These are phyloP conservation scores for Todiramphus saurophagus DNA, from an alignment of 2,113 vertebrate species.

Conservation along the genomic window DNA sequence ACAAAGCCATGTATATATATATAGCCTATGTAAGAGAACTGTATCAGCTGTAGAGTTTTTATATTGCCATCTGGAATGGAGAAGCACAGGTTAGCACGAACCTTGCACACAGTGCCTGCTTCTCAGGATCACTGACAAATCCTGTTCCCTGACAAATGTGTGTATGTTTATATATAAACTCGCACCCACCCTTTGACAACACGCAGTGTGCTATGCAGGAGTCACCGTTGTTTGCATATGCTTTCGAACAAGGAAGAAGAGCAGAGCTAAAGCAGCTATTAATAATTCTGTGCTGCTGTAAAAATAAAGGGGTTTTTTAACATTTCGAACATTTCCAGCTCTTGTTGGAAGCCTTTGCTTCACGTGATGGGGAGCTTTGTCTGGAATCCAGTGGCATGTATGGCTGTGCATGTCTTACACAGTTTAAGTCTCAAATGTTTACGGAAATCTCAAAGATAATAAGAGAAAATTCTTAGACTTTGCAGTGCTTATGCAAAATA, in stretches of 20 bases:
- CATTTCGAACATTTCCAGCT: not conserved
- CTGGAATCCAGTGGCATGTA: not conserved
- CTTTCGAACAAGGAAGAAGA: not conserved
- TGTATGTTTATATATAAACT: not conserved
- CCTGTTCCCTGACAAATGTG: not conserved
- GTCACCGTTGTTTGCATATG: not conserved
- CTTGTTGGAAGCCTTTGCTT: not conserved
- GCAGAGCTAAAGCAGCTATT: not conserved
- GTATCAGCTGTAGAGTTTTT: not conserved
- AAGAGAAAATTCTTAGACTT: not conserved
- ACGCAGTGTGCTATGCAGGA: not conserved
- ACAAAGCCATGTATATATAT: not conserved
- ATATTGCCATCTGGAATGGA: not conserved
- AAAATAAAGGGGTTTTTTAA: not conserved
- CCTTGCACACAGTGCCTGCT: not conserved
- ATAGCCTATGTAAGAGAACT: not conserved
- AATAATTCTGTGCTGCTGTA: not conserved
- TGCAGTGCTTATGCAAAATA: not conserved
- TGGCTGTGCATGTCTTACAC: not conserved
- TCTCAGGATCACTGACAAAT: not conserved
- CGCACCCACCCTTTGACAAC: constrained; percentile 44
- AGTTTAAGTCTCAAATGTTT: not conserved
- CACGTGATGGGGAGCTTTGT: not conserved
- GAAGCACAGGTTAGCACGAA: not conserved
- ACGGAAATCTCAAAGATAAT: not conserved